Conservation (phyloP, 2,888 invertebrate genomes). For the Ichneumoninae sp. region DNA sequence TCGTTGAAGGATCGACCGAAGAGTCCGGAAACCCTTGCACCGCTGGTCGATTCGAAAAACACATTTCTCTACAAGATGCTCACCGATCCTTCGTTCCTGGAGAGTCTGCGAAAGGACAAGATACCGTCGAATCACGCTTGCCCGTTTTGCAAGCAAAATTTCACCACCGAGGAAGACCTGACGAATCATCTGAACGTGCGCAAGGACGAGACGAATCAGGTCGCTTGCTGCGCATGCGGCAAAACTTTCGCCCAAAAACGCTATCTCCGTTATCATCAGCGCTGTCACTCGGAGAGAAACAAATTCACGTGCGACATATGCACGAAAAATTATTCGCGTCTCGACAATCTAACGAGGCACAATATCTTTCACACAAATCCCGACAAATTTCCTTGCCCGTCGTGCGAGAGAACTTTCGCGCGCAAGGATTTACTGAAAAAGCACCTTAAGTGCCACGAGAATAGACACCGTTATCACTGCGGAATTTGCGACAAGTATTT, state of each 20-base stretch:
- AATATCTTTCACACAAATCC: conserved; percentile 81
- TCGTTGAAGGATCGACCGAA: conserved; percentile 67
- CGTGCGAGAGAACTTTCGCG: conserved; percentile 79
- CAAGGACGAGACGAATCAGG: conserved; percentile 74
- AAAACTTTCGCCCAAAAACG: conserved; percentile 80
- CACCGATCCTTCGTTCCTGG: conserved; percentile 79
- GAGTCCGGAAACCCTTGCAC: conserved; percentile 15
- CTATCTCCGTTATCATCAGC: conserved; percentile 80
- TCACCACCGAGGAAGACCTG: conserved; percentile 72
- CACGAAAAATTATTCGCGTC: conserved; percentile 78
- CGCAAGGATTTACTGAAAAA: conserved; percentile 81
- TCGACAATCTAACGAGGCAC: conserved; percentile 81
- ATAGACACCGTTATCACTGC: conserved; percentile 78
- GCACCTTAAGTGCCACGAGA: conserved; percentile 80
- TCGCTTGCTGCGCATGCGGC: conserved; percentile 79
- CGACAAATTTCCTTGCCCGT: conserved; percentile 79
- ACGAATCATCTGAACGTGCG: conserved; percentile 75
- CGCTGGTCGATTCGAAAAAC: conserved; percentile 71
- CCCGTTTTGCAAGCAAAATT: conserved; percentile 78
- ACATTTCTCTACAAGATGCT: conserved; percentile 80
- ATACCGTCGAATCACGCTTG: conserved; percentile 68
- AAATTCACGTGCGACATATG: conserved; percentile 81
- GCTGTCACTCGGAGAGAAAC: conserved; percentile 78
- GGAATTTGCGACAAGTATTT: conserved; percentile 78
- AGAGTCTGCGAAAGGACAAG: conserved; percentile 68